Base-by-base conservation (phyloP, 2,797 vertebrate species). In the Eutrigla gurnardus region DNA sequence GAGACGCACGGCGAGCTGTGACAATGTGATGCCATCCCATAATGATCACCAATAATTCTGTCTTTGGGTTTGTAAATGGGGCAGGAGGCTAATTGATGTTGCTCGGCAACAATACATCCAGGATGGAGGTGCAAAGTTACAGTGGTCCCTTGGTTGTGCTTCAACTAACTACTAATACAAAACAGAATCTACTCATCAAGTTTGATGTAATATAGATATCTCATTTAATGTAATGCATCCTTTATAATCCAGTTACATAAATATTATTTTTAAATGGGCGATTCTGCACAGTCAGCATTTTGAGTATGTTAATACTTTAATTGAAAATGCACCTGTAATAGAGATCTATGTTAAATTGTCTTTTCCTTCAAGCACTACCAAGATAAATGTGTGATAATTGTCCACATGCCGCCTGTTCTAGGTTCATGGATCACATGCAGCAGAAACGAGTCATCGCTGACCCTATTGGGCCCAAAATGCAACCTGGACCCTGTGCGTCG, bases 341-440 rank as follows among this genome's bases (percentile, higher is more conserved):
- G 37, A 46, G 12, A 52, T 65, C 39, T 50, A 46, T 66, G 15
- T 63, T 4, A 43, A 3, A 42, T 18, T 82, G 46, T 43, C 15
- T 57, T 18, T 15, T 75, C 14, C 25, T 36, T 50, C 18, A 18
- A 46, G 47, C 36, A 17, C 4, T 7, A 12, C n/a, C 5, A 32
- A 36, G 36, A 61, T 10, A 13, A 40, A 49, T 13, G 12, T 43
- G 18, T 49, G 17, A 40, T 59, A 67, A 64, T 57, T 36, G 37
- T 55, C 32, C 6, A 39, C 11, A n/a, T 7, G 0, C 8, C 66
- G 5, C 47, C 5, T 49, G 25, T 77, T 86, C 35, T 81, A 94
- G 93, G 77, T 75, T 58, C 49, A 94, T 94, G 91, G 91, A 94
- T 88, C 86, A 12, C 73, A 65, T 73, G 33, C 87, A 83, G 39